These are phyloP conservation scores for Paratilapia polleni DNA, from an alignment of 2,113 vertebrate species.

Conservation along the genomic window DNA sequence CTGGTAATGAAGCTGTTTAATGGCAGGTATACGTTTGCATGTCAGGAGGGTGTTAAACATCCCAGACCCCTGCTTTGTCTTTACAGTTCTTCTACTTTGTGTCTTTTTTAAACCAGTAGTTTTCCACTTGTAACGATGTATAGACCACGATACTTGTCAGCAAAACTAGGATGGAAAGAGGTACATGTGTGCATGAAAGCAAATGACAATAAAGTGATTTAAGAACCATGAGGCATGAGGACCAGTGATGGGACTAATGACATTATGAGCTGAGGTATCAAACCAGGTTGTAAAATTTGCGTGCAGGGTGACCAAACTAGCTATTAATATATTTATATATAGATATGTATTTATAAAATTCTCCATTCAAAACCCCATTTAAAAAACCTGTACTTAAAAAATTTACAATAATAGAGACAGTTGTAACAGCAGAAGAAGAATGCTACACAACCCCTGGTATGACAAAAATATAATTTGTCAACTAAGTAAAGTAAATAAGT, in stretches of 20 bases:
- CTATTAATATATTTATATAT: not conserved
- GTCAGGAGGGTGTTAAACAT: not conserved
- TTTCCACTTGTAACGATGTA: not conserved
- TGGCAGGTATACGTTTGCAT: not conserved
- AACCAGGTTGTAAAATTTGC: not conserved
- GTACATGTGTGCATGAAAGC: not conserved
- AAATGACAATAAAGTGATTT: not conserved
- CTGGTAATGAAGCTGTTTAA: slow-evolving; percentile 7
- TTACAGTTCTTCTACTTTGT: not conserved
- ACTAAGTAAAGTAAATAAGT: too few species aligned
- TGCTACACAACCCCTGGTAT: not conserved
- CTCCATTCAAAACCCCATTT: not conserved
- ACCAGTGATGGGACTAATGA: not conserved
- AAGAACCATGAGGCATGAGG: not conserved
- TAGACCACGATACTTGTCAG: not conserved
- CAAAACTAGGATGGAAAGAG: not conserved
- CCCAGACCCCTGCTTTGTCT: not conserved
- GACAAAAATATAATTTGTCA: not conserved
- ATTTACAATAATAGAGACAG: not conserved
- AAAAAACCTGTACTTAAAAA: not conserved
- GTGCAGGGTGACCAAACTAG: not conserved
- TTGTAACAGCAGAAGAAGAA: not conserved
- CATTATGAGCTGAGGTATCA: not conserved
- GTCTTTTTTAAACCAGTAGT: not conserved
- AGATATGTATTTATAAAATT: not conserved